A percentile compares a stretch with the other conserved stretches of the same genome.
Conservation (phyloP, 1,140 invertebrate genomes). For the Pseudomyrmex gracilis region DNA sequence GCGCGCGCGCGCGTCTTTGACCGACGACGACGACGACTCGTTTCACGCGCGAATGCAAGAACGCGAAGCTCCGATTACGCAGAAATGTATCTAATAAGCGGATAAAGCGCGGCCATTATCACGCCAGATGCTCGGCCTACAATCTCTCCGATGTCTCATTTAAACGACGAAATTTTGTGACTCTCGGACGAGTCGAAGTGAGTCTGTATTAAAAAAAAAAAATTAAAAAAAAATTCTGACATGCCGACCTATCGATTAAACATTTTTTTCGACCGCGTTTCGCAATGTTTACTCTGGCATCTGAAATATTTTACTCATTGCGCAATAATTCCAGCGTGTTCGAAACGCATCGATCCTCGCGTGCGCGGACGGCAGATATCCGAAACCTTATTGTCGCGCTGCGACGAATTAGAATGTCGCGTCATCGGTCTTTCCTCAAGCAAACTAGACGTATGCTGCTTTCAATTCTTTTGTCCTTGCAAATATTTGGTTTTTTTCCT, state of each 20-base stretch:
- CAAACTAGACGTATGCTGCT: not conserved
- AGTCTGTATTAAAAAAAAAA: not conserved
- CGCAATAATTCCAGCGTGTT: slow-evolving; percentile 8
- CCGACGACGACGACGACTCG: slow-evolving; percentile 33
- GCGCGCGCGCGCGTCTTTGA: slow-evolving; percentile 18
- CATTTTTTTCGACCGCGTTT: too few relatives aligned
- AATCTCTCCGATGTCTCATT: slow-evolving; percentile 10
- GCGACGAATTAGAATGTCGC: slow-evolving; percentile 48
- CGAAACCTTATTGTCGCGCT: slow-evolving; percentile 45
- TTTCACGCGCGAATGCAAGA: slow-evolving; percentile 44
- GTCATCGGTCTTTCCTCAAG: slow-evolving; percentile 25
- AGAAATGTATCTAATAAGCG: slow-evolving; percentile 25
- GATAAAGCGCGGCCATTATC: not conserved
- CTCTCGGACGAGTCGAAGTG: not conserved
- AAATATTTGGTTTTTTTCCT: not conserved
- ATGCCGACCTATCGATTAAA: too few relatives aligned
- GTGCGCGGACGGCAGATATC: slow-evolving; percentile 49
- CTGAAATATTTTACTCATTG: not conserved
- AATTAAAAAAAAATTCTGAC: not conserved
- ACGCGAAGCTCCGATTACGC: slow-evolving; percentile 31
- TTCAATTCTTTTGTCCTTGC: not conserved
- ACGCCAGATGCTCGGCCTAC: not conserved
- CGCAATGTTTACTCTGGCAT: too few relatives aligned
- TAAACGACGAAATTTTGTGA: not conserved
- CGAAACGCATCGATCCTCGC: slow-evolving; percentile 45